Conservation (phyloP, 2,888 invertebrate genomes). For the Cheilosia scutellata region DNA sequence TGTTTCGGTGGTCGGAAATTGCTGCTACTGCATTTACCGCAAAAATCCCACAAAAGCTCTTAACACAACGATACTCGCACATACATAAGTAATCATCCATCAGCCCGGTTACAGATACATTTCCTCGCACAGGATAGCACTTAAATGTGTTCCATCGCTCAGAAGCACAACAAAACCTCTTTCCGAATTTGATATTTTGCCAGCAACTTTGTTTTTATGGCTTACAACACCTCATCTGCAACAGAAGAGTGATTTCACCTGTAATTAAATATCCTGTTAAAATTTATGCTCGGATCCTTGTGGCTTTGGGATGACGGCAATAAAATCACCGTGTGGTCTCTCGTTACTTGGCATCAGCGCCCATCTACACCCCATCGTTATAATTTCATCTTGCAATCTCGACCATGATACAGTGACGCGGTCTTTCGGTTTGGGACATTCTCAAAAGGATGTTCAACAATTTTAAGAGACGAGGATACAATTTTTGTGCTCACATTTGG, state of each 20-base stretch:
- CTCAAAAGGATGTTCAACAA: conserved; percentile 19
- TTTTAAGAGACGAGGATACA: conserved; percentile 1
- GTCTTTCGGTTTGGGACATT: conserved; percentile 21
- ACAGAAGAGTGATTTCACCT: conserved; percentile 68
- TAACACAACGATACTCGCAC: conserved; percentile 43
- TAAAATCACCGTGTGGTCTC: conserved; percentile 67
- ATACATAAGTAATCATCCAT: conserved; percentile 40
- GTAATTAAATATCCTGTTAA: conserved; percentile 76
- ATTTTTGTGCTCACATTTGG: conserved; percentile 43
- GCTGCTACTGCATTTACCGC: conserved; percentile 49
- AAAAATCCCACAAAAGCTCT: conserved; percentile 72
- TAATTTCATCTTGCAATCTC: conserved; percentile 59
- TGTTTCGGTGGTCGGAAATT: conserved; percentile 22
- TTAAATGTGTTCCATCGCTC: conserved; percentile 18
- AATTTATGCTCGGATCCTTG: conserved; percentile 67
- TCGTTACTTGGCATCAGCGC: conserved; percentile 33
- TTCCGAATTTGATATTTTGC: conserved; percentile 65
- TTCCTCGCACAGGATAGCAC: conserved; percentile 27
- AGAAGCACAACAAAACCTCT: neutral
- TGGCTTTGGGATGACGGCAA: conserved; percentile 70
- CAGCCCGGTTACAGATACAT: conserved; percentile 42
- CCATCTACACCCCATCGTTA: neutral
- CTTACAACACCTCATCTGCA: conserved; percentile 63
- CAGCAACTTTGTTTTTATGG: conserved; percentile 66
- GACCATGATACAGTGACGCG: conserved; percentile 59